Conservation (phyloP, 2,888 invertebrate genomes). For the Thalpophila matura region DNA sequence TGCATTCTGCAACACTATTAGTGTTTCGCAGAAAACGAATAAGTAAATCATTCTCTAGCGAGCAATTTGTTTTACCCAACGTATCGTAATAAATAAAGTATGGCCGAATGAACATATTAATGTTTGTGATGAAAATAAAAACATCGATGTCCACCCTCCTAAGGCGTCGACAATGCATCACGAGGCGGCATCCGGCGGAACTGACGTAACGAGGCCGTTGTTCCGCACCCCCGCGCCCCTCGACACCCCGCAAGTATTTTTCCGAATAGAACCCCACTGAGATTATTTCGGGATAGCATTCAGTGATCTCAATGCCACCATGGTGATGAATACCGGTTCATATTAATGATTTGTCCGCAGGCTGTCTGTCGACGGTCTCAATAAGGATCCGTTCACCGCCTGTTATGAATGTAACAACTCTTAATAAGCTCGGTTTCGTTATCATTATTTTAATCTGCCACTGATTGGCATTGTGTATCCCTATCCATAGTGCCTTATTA, state of each 20-base stretch:
- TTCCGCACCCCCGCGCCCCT: constrained; percentile 73
- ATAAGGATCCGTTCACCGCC: constrained; percentile 61
- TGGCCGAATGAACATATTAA: constrained; percentile 74
- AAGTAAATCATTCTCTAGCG: constrained; percentile 8
- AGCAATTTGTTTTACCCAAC: constrained; percentile 43
- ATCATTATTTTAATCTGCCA: constrained; percentile 44
- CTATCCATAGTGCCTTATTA: no score
- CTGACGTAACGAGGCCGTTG: constrained; percentile 89
- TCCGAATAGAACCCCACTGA: constrained; percentile 75
- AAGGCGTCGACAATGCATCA: constrained; percentile 86
- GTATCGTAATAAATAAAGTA: constrained; percentile 60
- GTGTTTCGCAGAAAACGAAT: constrained; percentile 13
- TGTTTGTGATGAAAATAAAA: constrained; percentile 84
- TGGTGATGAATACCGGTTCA: constrained; percentile 85
- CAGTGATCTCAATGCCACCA: constrained; percentile 81
- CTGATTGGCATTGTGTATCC: constrained; percentile 23
- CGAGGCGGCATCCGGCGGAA: constrained; percentile 89
- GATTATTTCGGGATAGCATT: constrained; percentile 85
- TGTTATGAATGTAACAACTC: constrained; percentile 72
- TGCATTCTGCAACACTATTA: no score
- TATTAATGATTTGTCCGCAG: constrained; percentile 85
- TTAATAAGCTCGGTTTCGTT: constrained; percentile 66
- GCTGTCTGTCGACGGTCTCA: constrained; percentile 71
- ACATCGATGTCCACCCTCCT: constrained; percentile 84
- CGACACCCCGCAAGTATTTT: constrained; percentile 58